phyloP scores from a whole-genome alignment of 1,140 invertebrate species.

The Bactericera cockerelli region DNA sequence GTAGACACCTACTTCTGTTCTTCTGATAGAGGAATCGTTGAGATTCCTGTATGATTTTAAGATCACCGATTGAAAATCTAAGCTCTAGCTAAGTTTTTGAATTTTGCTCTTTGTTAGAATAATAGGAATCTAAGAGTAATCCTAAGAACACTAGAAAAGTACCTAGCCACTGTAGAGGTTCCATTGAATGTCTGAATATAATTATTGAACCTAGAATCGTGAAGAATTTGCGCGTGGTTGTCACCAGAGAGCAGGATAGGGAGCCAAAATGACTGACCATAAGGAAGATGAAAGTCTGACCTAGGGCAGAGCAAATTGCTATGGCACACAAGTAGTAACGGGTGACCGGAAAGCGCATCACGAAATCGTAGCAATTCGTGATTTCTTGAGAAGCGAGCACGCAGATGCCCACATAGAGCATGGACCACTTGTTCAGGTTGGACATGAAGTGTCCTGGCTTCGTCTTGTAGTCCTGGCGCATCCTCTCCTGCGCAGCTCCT shows the following conservation, averaged over 20 bases:
- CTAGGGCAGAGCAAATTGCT: not conserved
- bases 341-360: not conserved
- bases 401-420: not conserved
- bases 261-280: constrained; percentile 13
- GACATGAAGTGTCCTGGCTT: not conserved
- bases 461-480: not conserved
- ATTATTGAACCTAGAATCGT: constrained; percentile 11
- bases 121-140: constrained; percentile 12
- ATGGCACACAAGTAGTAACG: not conserved
- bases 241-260: not conserved
- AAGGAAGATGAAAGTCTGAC: constrained; percentile 11
- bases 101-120: constrained; percentile 2
- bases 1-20: too few species aligned
- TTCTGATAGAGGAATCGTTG: too few species aligned
- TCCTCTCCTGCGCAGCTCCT: not conserved
- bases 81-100: too few species aligned
- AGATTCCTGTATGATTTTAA: too few species aligned
- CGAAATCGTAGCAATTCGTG: not conserved
- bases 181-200: constrained; percentile 10
- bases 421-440: constrained; percentile 4
- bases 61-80: too few species aligned
- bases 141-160: constrained; percentile 5
- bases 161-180: constrained; percentile 10
- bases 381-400: not conserved
- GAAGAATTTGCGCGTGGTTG: constrained; percentile 14